phyloP scores from a whole-genome alignment of 2,113 vertebrate genomes.

The Callospermophilus lateralis region DNA sequence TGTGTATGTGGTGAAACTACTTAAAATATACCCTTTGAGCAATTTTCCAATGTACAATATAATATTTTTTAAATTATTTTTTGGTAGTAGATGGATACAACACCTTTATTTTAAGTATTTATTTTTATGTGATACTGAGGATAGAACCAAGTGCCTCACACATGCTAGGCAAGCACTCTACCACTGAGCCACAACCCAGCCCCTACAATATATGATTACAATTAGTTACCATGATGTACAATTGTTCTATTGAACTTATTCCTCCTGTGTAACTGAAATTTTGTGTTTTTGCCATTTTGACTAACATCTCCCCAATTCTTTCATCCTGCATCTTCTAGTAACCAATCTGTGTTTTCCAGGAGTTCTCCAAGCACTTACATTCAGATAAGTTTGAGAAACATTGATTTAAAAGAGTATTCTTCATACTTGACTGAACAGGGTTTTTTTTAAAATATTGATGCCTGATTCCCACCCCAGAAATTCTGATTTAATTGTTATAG shows the following conservation, averaged over 20 bases:
- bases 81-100: too few relatives aligned
- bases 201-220: neutral
- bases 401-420: constrained; percentile 10
- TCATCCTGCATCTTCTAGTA: neutral
- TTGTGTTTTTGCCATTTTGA: neutral
- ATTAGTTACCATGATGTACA: neutral
- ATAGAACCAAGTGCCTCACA: too few relatives aligned
- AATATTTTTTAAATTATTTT: neutral
- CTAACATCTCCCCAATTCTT: neutral
- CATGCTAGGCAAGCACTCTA: too few relatives aligned
- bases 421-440: neutral
- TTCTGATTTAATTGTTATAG: constrained; percentile 28
- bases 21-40: neutral
- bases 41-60: neutral
- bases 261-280: neutral
- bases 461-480: neutral
- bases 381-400: neutral
- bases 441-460: neutral
- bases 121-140: too few relatives aligned
- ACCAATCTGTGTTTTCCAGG: constrained; percentile 37
- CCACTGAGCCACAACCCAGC: too few relatives aligned
- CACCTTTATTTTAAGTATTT: too few relatives aligned
- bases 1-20: neutral
- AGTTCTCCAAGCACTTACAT: neutral
- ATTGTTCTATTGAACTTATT: neutral